phyloP scores from a whole-genome alignment of 2,113 vertebrate genomes.

The Tupaia chinensis region DNA sequence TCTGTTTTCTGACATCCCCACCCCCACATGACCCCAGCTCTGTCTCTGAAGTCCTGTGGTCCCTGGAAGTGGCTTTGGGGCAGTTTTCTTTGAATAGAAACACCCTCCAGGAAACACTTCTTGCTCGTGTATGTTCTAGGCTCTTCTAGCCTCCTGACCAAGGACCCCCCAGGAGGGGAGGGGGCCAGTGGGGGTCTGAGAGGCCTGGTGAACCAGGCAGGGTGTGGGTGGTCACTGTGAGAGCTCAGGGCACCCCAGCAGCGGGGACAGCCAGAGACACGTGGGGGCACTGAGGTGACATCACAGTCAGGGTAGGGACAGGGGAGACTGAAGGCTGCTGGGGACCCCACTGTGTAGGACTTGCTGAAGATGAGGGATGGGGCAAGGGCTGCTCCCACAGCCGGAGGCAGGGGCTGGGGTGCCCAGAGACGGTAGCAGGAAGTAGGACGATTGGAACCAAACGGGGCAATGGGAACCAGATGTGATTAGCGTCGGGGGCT shows the following conservation, averaged over 20 bases:
- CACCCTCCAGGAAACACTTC: not conserved
- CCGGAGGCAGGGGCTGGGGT: constrained; percentile 39
- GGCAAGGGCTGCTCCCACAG: not conserved
- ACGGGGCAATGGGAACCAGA: constrained; percentile 85
- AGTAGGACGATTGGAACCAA: constrained; percentile 87
- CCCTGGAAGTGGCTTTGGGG: not conserved
- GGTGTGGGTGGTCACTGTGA: not conserved
- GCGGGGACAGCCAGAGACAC: rapidly evolving
- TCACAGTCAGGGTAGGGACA: not conserved
- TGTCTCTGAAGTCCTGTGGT: not conserved
- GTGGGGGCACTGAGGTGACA: not conserved
- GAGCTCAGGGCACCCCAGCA: not conserved
- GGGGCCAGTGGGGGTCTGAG: not conserved
- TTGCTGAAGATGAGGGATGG: not conserved
- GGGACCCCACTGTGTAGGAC: not conserved
- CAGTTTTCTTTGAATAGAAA: not conserved
- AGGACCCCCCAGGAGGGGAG: not conserved
- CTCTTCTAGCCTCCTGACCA: not conserved
- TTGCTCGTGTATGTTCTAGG: not conserved
- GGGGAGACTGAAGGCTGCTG: not conserved
- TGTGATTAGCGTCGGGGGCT: constrained; percentile 74
- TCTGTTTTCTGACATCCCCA: not conserved
- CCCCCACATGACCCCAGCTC: not conserved
- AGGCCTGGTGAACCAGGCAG: not conserved
- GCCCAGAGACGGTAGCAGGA: constrained; percentile 89